Conservation (phyloP, 2,888 invertebrate genomes). For the Andrena haemorrhoa region DNA sequence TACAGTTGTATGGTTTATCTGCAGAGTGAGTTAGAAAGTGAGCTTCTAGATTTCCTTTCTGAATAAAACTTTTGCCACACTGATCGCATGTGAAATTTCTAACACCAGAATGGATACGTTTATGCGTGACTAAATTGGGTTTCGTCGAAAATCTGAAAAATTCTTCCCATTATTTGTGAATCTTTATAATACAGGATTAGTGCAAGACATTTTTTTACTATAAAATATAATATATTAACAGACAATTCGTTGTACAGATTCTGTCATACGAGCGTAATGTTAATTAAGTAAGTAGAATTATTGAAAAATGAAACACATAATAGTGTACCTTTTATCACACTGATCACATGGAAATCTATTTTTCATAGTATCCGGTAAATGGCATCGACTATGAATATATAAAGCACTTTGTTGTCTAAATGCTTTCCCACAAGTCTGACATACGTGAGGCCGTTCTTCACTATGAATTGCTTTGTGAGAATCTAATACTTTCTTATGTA, state of each 20-base stretch:
- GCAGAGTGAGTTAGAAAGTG: slow-evolving; percentile 87
- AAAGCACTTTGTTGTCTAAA: slow-evolving; percentile 87
- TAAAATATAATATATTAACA: neutral
- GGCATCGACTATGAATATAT: slow-evolving; percentile 86
- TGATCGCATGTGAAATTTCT: slow-evolving; percentile 87
- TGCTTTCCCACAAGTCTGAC: slow-evolving; percentile 86
- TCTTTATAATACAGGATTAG: neutral
- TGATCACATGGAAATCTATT: slow-evolving; percentile 87
- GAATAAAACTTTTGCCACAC: slow-evolving; percentile 87
- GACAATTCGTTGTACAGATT: too few relatives aligned
- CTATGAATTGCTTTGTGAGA: slow-evolving; percentile 86
- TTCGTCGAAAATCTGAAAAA: slow-evolving; percentile 86
- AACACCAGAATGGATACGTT: slow-evolving; percentile 86
- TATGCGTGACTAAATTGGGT: slow-evolving; percentile 87
- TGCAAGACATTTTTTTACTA: neutral
- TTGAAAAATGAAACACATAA: slow-evolving; percentile 6
- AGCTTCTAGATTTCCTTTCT: slow-evolving; percentile 87
- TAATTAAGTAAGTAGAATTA: neutral
- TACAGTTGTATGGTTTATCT: slow-evolving; percentile 85
- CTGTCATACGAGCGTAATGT: neutral
- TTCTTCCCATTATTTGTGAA: slow-evolving; percentile 10
- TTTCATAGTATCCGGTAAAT: slow-evolving; percentile 87
- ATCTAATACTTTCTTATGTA: slow-evolving; percentile 85
- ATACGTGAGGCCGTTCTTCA: slow-evolving; percentile 86
- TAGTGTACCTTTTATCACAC: slow-evolving; percentile 86